Evolutionary conservation across 2,113 vertebrate genomes (phyloP).

Genomic region (Microcebus lehilahytsara): DNA sequence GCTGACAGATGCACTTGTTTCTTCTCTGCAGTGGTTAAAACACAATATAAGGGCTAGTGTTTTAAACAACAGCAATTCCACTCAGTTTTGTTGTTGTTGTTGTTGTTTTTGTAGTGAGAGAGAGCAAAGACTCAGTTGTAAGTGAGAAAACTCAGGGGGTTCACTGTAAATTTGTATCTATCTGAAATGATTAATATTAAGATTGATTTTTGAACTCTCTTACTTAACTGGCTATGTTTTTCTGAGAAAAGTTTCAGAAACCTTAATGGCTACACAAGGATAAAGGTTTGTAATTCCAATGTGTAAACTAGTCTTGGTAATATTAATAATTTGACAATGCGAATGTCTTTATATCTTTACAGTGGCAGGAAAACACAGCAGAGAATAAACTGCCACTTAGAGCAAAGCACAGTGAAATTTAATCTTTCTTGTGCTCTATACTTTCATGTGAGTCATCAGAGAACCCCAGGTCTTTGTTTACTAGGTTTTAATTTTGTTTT

Average conservation of each 20-base stretch:
- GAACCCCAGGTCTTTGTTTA: neutral
- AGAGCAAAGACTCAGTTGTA: neutral
- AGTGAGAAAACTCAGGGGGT: slow-evolving; percentile 1
- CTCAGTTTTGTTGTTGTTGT: neutral
- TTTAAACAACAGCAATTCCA: neutral
- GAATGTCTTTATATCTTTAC: neutral
- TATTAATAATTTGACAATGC: neutral
- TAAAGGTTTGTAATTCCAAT: neutral
- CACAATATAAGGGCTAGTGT: neutral
- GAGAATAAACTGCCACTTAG: neutral
- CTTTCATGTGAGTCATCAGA: neutral
- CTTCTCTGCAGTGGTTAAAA: neutral
- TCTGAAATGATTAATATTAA: neutral
- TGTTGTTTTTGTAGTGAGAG: neutral
- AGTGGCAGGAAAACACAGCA: neutral
- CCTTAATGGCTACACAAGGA: neutral
- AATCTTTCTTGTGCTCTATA: neutral
- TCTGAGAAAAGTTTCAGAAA: neutral
- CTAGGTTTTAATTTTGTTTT: neutral
- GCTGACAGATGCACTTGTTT: neutral
- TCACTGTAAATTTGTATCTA: neutral
- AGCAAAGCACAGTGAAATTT: neutral
- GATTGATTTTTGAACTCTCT: neutral
- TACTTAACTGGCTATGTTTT: neutral
- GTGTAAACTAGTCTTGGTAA: neutral